Percentiles rank a stretch among this genome's conserved stretches.
Evolutionary conservation across 2,113 vertebrate species (phyloP).

Genomic region (Menura novaehollandiae): DNA sequence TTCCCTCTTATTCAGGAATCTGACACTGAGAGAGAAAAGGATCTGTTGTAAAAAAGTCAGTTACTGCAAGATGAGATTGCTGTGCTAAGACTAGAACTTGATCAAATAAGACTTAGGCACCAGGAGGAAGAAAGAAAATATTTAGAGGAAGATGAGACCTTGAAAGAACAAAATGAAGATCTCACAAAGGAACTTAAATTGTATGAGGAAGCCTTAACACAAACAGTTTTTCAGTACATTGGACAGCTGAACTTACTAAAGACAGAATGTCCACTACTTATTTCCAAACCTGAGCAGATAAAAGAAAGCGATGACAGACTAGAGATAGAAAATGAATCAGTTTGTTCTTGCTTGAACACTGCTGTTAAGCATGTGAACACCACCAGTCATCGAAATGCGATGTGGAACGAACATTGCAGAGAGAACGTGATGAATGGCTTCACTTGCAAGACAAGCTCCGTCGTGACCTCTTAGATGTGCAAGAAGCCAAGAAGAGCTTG

Average conservation of each 20-base stretch:
- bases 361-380: conserved; percentile 78
- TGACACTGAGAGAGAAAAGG: conserved; percentile 77
- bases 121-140: conserved; percentile 79
- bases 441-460: conserved; percentile 77
- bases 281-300: conserved; percentile 80
- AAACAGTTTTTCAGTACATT: conserved; percentile 80
- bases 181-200: conserved; percentile 80
- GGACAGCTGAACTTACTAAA: conserved; percentile 79
- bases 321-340: conserved; percentile 78
- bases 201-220: conserved; percentile 80
- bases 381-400: conserved; percentile 75
- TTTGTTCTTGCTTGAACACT: conserved; percentile 71
- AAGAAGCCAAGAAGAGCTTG: conserved; percentile 73
- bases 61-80: conserved; percentile 80
- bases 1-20: conserved; percentile 73
- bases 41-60: conserved; percentile 74
- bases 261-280: conserved; percentile 73
- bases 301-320: conserved; percentile 78
- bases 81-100: conserved; percentile 75
- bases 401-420: conserved; percentile 76
- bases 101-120: conserved; percentile 69
- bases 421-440: conserved; percentile 83
- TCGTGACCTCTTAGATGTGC: conserved; percentile 72
- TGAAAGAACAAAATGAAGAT: conserved; percentile 83
- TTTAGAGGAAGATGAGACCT: conserved; percentile 77